Evolutionary conservation across 2,113 vertebrate genomes (phyloP).

Genomic region (Pituophis catenifer): DNA sequence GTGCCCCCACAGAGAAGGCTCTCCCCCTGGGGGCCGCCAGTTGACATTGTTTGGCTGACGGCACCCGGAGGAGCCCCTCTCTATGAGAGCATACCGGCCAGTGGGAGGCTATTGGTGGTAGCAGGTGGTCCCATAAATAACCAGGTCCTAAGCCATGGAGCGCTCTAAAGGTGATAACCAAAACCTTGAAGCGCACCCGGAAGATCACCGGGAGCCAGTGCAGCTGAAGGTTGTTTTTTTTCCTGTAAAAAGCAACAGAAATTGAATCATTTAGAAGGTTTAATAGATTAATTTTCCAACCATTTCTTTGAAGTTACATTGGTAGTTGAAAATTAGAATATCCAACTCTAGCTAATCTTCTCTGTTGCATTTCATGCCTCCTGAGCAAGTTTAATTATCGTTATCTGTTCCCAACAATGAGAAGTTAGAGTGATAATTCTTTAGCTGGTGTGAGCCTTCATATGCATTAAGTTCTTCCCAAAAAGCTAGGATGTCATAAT

Average conservation of each 20-base stretch:
- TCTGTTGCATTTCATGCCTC: neutral
- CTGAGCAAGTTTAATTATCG: neutral
- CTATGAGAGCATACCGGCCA: too few species aligned
- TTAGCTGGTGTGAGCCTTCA: neutral
- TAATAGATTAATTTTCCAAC: neutral
- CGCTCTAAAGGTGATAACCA: too few species aligned
- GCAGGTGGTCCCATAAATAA: too few species aligned
- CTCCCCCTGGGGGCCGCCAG: too few species aligned
- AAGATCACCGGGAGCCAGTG: too few species aligned
- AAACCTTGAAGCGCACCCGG: too few species aligned
- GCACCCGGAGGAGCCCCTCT: too few species aligned
- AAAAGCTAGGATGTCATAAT: neutral
- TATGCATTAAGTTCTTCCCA: neutral
- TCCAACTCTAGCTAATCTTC: neutral
- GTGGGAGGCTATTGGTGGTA: too few species aligned
- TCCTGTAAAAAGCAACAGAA: neutral
- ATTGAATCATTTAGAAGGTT: neutral
- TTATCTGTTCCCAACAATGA: neutral
- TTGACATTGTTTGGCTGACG: too few species aligned
- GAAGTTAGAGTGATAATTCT: neutral
- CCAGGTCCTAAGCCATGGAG: too few species aligned
- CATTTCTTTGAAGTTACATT: neutral
- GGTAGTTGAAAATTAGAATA: neutral
- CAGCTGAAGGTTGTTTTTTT: too few species aligned
- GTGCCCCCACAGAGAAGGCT: too few species aligned